Conservation (phyloP, 2,888 invertebrate species). For the Microctonus aethiopoides region DNA sequence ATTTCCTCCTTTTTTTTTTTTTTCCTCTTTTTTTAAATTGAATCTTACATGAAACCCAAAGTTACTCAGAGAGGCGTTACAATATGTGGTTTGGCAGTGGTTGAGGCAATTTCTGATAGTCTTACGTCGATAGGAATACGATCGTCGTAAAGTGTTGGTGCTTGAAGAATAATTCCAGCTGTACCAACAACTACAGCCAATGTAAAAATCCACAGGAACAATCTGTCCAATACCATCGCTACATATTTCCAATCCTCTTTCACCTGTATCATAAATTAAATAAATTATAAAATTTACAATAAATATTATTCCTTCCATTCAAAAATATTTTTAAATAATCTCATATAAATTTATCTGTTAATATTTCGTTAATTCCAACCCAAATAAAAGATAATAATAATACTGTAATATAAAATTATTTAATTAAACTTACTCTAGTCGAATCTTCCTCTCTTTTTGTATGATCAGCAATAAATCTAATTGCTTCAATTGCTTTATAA, state of each 20-base stretch:
- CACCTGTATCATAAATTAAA: conserved; percentile 71
- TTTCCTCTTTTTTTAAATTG: not conserved
- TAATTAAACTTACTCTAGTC: conserved; percentile 76
- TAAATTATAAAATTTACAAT: not conserved
- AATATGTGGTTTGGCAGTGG: conserved; percentile 85
- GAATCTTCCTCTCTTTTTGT: conserved; percentile 92
- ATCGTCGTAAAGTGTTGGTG: conserved; percentile 93
- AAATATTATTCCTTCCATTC: not conserved
- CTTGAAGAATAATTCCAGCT: conserved; percentile 93
- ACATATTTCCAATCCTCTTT: conserved; percentile 99
- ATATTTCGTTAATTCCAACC: too few relatives aligned
- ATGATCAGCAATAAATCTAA: conserved; percentile 92
- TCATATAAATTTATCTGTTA: too few relatives aligned
- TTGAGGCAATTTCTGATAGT: conserved; percentile 89
- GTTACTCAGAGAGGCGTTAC: conserved; percentile 66
- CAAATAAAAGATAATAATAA: not conserved
- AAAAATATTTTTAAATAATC: too few relatives aligned
- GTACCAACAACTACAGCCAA: conserved; percentile 94
- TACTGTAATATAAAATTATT: conserved; percentile 5
- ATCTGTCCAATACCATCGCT: conserved; percentile 95
- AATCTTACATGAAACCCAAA: conserved; percentile 8
- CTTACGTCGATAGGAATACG: conserved; percentile 88
- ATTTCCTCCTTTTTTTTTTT: not conserved
- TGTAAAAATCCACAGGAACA: conserved; percentile 98
- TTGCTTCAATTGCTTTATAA: conserved; percentile 92